Percentiles rank a stretch among this genome's conserved stretches.
phyloP scores from a whole-genome alignment of 2,113 vertebrate species.

The Galemys pyrenaicus region DNA sequence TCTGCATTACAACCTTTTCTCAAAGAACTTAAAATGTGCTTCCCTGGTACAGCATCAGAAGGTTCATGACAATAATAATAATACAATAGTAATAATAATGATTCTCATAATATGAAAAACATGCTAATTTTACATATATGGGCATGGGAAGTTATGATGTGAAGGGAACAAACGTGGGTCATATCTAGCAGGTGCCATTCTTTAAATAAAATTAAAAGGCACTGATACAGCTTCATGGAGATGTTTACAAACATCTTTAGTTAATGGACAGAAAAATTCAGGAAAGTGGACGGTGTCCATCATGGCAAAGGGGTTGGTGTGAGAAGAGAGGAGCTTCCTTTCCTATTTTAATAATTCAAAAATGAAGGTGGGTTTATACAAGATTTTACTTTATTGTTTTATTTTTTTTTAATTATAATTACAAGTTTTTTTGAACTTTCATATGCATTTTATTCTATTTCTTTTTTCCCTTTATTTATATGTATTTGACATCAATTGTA shows the following conservation, averaged over 20 bases:
- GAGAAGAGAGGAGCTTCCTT: not conserved
- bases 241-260: not conserved
- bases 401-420: too few relatives aligned
- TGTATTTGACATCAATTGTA: too few relatives aligned
- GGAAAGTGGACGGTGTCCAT: not conserved
- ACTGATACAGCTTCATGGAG: not conserved
- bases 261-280: conserved; percentile 16
- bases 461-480: too few relatives aligned
- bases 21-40: not conserved
- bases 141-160: not conserved
- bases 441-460: too few relatives aligned
- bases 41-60: not conserved
- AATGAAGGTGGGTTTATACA: not conserved
- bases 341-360: conserved; percentile 36
- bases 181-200: not conserved
- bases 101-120: not conserved
- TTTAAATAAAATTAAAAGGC: not conserved
- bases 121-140: not conserved
- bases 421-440: too few relatives aligned
- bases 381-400: conserved; percentile 13
- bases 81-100: not conserved
- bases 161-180: not conserved
- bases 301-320: not conserved
- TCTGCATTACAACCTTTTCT: not conserved
- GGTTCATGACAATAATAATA: not conserved